Conservation (phyloP, 2,113 vertebrate genomes). For the Rhizomys pruinosus region DNA sequence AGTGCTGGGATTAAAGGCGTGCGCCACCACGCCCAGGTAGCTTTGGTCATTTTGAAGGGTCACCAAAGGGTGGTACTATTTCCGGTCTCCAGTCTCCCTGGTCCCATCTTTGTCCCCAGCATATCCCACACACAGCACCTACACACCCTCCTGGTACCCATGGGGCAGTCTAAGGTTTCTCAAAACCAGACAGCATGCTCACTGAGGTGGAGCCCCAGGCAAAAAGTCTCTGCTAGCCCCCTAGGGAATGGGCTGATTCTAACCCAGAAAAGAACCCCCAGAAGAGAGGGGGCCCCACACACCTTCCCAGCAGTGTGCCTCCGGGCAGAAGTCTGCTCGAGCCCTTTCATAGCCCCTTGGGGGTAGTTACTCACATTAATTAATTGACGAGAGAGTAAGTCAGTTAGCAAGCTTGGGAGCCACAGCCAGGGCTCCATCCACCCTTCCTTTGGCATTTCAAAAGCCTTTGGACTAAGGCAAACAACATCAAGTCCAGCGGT, state of each 20-base stretch:
- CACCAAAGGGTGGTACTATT: background rate
- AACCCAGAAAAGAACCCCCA: too few relatives aligned
- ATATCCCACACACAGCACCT: conserved; percentile 64
- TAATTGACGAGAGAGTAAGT: background rate
- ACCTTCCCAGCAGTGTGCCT: background rate
- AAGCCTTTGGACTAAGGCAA: background rate
- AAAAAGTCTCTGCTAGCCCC: background rate
- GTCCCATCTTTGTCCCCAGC: background rate
- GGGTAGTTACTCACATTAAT: background rate
- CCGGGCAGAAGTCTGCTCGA: background rate
- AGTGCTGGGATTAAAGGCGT: too few relatives aligned
- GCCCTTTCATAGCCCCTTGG: background rate
- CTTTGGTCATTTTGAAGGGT: too few relatives aligned
- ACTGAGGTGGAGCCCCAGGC: background rate
- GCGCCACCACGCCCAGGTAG: too few relatives aligned
- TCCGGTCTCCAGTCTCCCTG: background rate
- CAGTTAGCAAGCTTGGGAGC: background rate
- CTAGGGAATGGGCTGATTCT: background rate
- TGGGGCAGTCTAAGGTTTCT: background rate
- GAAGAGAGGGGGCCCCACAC: background rate
- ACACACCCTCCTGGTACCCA: accelerated
- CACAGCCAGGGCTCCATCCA: background rate
- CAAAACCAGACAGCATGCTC: background rate
- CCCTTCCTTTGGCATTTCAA: background rate
- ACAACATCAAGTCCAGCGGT: too few relatives aligned